A percentile compares a stretch with the other conserved stretches of the same genome.
phyloP scores from a whole-genome alignment of 2,888 invertebrate species.

The Amphiduros pacificus region DNA sequence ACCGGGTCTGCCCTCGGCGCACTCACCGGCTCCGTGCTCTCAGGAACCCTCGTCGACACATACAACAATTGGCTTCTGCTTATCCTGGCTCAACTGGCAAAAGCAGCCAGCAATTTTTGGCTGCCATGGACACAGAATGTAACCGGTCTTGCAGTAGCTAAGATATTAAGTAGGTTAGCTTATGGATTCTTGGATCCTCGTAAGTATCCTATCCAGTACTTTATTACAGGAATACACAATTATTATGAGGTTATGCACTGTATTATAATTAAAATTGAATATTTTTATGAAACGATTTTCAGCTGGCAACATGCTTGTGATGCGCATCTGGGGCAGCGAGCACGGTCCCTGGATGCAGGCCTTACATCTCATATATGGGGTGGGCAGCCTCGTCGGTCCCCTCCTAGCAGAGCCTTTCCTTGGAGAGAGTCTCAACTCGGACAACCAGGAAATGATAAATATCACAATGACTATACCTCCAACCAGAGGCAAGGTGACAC shows the following conservation, averaged over 20 bases:
- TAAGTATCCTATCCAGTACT: too few species aligned
- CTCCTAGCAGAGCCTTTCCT: constrained; percentile 9
- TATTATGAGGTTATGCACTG: too few species aligned
- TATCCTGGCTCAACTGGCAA: not conserved
- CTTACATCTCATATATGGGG: constrained; percentile 7
- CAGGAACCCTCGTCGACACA: not conserved
- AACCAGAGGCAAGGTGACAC: not conserved
- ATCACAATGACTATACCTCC: not conserved
- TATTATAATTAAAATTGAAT: too few species aligned
- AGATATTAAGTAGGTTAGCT: not conserved
- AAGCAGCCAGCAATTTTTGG: not conserved
- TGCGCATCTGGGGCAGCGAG: constrained; percentile 7
- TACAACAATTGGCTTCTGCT: not conserved
- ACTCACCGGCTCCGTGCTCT: too few species aligned
- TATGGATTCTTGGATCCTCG: not conserved
- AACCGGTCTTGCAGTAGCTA: not conserved
- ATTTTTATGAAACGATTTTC: too few species aligned
- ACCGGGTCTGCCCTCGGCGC: too few species aligned
- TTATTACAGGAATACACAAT: too few species aligned
- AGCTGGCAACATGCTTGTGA: constrained; percentile 12
- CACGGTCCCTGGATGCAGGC: constrained; percentile 19
- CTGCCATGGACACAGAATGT: not conserved
- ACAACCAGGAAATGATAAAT: not conserved
- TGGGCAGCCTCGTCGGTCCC: constrained; percentile 4
- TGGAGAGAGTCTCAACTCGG: too few species aligned